A percentile compares a stretch with the other conserved stretches of the same genome.
Evolutionary conservation across 2,888 invertebrate species (phyloP).

Genomic region (Diaperis boleti): DNA sequence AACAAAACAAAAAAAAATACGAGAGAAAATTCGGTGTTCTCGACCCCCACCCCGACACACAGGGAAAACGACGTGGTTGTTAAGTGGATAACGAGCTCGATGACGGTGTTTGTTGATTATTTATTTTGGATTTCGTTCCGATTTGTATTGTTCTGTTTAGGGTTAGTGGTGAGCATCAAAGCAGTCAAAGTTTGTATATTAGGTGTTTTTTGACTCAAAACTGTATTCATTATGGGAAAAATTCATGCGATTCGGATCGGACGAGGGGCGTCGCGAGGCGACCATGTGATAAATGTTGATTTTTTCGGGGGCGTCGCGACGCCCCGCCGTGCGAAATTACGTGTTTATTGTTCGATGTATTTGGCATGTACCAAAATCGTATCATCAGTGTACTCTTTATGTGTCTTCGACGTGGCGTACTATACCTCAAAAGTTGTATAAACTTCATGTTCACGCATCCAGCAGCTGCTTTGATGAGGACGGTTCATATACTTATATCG

Average conservation of each 20-base stretch:
- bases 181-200: conserved; percentile 62
- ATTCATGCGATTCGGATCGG: conserved; percentile 45
- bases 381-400: conserved; percentile 65
- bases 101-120: conserved; percentile 67
- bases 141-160: conserved; percentile 49
- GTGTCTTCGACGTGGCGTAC: conserved; percentile 69
- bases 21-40: conserved; percentile 26
- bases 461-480: conserved; percentile 66
- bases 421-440: conserved; percentile 67
- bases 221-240: conserved; percentile 54
- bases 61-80: conserved; percentile 50
- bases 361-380: conserved; percentile 59
- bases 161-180: conserved; percentile 62
- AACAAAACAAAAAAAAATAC: conserved; percentile 14
- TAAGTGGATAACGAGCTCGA: conserved; percentile 59
- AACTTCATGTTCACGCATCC: conserved; percentile 57
- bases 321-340: conserved; percentile 41
- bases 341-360: conserved; percentile 61
- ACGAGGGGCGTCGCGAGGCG: conserved; percentile 8
- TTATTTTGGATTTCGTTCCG: conserved; percentile 38
- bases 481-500: conserved; percentile 57
- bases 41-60: conserved; percentile 7
- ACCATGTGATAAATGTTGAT: conserved; percentile 37
- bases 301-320: conserved; percentile 12
- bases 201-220: conserved; percentile 61